These are phyloP conservation scores for Lepidurus packardi DNA, from an alignment of 1,140 invertebrate species.

Conservation along the genomic window DNA sequence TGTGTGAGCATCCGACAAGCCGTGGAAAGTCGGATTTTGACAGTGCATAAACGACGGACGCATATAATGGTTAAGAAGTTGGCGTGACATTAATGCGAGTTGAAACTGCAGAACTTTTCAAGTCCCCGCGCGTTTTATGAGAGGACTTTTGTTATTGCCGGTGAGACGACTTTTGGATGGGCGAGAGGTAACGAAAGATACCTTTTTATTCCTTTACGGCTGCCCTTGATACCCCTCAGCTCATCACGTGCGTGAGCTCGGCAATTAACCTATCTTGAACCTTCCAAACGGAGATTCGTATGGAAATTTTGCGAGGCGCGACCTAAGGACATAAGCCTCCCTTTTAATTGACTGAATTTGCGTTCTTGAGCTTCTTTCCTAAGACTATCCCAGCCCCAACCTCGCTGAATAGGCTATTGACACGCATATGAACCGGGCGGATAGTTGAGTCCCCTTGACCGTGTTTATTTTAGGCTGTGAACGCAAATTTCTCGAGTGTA, in stretches of 20 bases:
- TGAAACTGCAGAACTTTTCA: neutral
- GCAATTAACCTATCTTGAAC: neutral
- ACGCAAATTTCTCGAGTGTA: neutral
- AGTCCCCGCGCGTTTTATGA: neutral
- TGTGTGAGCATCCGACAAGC: neutral
- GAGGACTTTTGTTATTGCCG: slow-evolving; percentile 6
- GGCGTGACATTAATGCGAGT: neutral
- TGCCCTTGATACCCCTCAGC: neutral
- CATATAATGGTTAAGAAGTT: slow-evolving; percentile 5
- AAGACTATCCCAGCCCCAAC: no score
- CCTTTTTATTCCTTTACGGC: neutral
- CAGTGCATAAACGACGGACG: slow-evolving; percentile 9
- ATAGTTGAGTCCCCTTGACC: neutral
- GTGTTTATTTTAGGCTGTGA: neutral
- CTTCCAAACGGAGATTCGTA: neutral
- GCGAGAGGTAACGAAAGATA: neutral
- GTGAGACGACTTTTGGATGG: neutral
- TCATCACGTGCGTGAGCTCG: neutral
- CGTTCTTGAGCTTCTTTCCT: neutral
- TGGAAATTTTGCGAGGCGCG: neutral
- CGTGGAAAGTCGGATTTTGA: neutral
- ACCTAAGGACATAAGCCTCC: neutral
- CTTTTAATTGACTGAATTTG: neutral
- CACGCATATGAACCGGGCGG: neutral
- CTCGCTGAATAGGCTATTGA: neutral